Evolutionary conservation across 64 coral and sea anemone species (phyloP), one percentile per base, ranked within the genome.

Genomic region (Pocillopora verrucosa): DNA sequence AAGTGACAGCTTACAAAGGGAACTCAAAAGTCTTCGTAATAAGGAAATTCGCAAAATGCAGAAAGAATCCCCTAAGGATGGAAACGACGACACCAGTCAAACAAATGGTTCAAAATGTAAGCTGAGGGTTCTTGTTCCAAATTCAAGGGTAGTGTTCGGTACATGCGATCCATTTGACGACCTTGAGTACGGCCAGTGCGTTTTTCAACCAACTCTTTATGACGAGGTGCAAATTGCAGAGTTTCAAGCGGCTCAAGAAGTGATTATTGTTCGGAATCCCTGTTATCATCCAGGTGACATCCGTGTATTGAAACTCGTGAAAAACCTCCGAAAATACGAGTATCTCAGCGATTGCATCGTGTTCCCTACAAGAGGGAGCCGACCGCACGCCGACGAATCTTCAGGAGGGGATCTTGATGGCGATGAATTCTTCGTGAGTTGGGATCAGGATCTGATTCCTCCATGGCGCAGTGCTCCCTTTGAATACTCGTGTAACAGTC

Each of bases 321-420:
- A 92, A 41, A 6, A 78, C 61, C 57, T 22, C 12, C 61, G 16
- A 25, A 5, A 75, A 16, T 92, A 92, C 60, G 90, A n/a, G 4
- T 76, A 92, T 87, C 76, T 92, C 57, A 75, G 57, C 59, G 90
- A 92, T 64, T 92, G 90, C 30, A 87, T 92, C 45, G 84, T 92
- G 75, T 92, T 92, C 35, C 90, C 90, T 0, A 87, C 83, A 13
- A 92, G 77, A 36, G 90, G 90, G 25, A 41, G 10, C 12, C 74
- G 83, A 56, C 90, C 90, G 34, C 90, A 92, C 34, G 78, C 90
- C 2, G 83, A 92, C 19, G 90, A 92, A 65, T 92, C 78, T 41
- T 92, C 90, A 16, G 90, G 90, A 34, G 90, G 90, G 14, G 90
- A 92, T 56, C 76, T 92, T 10, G 90, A 92, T 57, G 90, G 90